A percentile compares a stretch with the other conserved stretches of the same genome.
phyloP scores from a whole-genome alignment of 2,113 vertebrate genomes.

The Brachyhypopomus gauderio region DNA sequence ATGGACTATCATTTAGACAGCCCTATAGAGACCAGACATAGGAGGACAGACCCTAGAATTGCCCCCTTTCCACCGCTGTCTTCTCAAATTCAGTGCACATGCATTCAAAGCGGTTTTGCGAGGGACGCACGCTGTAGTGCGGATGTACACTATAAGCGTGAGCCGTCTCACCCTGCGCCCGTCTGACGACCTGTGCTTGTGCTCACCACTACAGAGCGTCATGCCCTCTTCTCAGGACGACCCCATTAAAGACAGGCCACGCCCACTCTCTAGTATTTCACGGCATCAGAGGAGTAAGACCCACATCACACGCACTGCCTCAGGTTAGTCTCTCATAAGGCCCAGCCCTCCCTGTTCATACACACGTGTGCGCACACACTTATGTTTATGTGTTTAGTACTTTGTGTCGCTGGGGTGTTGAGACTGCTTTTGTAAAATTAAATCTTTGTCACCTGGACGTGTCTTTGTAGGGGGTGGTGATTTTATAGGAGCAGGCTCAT shows the following conservation, averaged over 20 bases:
- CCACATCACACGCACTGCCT: conserved; percentile 87
- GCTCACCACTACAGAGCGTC: conserved; percentile 76
- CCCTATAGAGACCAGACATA: neutral
- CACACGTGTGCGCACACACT: neutral
- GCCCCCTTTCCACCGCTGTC: neutral
- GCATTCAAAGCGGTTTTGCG: neutral
- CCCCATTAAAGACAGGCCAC: conserved; percentile 72
- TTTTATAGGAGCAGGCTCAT: conserved; percentile 79
- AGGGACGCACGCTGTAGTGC: neutral
- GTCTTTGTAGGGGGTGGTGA: conserved; percentile 65
- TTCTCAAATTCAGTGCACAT: neutral
- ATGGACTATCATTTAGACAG: neutral
- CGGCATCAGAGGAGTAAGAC: conserved; percentile 86
- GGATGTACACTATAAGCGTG: neutral
- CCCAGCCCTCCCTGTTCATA: neutral
- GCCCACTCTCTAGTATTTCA: conserved; percentile 79
- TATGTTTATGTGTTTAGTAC: neutral
- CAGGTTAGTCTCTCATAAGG: conserved; percentile 74
- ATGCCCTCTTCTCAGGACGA: conserved; percentile 86
- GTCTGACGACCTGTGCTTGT: conserved; percentile 47
- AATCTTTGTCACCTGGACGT: neutral
- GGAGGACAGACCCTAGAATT: neutral
- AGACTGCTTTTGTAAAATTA: neutral
- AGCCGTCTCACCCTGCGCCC: neutral
- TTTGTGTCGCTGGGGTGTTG: neutral